Percentiles rank a stretch among this genome's conserved stretches.
These are phyloP conservation scores for Stenopsyche tienmushanensis DNA, from an alignment of 1,140 invertebrate species.

Conservation along the genomic window DNA sequence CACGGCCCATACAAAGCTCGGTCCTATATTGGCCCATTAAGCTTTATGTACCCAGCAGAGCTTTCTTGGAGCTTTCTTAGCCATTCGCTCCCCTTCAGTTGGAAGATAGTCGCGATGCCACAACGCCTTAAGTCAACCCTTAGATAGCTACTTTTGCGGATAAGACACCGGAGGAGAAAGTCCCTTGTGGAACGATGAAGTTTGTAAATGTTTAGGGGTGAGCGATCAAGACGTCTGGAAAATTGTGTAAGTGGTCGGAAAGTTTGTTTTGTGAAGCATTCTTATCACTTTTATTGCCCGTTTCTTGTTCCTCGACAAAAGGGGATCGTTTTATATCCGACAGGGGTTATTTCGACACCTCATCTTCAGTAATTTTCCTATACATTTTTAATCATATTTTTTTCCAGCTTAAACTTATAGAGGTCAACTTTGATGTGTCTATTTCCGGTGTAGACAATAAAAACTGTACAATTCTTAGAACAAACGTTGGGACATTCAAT, in stretches of 20 bases:
- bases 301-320: background rate
- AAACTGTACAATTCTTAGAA: no score
- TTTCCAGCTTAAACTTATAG: background rate
- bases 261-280: slow-evolving; percentile 18
- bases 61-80: slow-evolving; percentile 22
- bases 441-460: background rate
- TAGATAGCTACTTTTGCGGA: background rate
- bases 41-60: background rate
- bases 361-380: background rate
- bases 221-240: slow-evolving; percentile 37
- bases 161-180: background rate
- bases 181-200: background rate
- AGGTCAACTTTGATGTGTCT: background rate
- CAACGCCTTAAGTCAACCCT: background rate
- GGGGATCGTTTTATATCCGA: background rate
- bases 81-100: background rate
- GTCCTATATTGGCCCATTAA: background rate
- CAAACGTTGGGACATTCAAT: no score
- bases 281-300: background rate
- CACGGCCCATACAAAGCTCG: slow-evolving; percentile 15
- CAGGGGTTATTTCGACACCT: background rate
- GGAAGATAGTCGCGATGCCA: background rate
- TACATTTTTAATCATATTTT: background rate
- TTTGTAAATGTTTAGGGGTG: slow-evolving; percentile 13
- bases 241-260: slow-evolving; percentile 33